A percentile compares a stretch with the other conserved stretches of the same genome.
These are phyloP conservation scores for Nowickia ferox DNA, from an alignment of 2,888 invertebrate species.

Conservation along the genomic window DNA sequence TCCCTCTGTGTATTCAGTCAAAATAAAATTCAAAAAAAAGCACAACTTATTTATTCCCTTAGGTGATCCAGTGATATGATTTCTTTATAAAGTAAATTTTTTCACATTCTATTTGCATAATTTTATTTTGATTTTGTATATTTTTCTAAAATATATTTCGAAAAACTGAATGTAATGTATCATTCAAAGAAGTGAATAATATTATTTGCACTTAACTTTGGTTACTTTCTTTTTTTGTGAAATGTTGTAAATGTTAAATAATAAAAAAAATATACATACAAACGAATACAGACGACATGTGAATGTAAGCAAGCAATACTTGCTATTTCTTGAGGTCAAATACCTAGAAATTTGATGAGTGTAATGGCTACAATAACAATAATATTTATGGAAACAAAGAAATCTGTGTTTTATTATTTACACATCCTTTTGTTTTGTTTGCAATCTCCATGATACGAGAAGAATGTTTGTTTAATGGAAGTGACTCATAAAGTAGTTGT, in stretches of 20 bases:
- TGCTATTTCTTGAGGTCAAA: constrained; percentile 42
- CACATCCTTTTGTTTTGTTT: constrained; percentile 61
- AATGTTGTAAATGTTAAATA: not conserved
- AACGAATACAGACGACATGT: too few relatives aligned
- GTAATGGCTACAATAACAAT: constrained; percentile 46
- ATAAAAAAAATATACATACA: not conserved
- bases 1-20: not conserved
- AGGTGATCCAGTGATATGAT: not conserved
- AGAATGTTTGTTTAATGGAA: constrained; percentile 67
- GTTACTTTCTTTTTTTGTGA: not conserved
- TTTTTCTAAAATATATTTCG: not conserved
- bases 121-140: constrained; percentile 17
- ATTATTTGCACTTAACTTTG: constrained; percentile 33
- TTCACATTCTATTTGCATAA: constrained; percentile 17
- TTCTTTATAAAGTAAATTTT: not conserved
- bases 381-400: constrained; percentile 64
- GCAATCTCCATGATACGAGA: constrained; percentile 42
- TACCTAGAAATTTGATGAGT: constrained; percentile 54
- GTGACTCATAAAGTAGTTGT: constrained; percentile 62
- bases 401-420: constrained; percentile 62
- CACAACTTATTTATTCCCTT: not conserved
- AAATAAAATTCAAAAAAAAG: not conserved
- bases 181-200: not conserved
- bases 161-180: not conserved
- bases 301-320: not conserved